Base-by-base conservation (phyloP, 2,113 vertebrate genomes). In the Ivindomyrus marchei region DNA sequence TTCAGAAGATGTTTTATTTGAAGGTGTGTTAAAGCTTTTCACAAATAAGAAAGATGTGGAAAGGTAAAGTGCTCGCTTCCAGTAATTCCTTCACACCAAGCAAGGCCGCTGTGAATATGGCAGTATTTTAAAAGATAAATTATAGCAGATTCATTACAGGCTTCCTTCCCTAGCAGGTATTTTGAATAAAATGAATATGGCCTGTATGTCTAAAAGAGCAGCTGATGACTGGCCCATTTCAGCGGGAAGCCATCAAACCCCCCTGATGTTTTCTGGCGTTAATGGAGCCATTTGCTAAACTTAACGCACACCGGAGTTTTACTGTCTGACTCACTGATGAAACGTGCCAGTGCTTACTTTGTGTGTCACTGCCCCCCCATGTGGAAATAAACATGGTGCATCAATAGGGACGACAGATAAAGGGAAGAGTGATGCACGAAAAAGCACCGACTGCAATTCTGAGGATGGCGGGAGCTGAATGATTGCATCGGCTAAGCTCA, bases 401-500 rank as follows among this genome's bases (percentile, higher is more conserved):
- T 90, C 83, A 66, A 66, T 58, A 24, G 42, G 7, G 21, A 66
- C 3, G 21, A 47, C 58, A 31, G 46, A 4, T 80, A 80, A n/a
- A 77, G 46, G 13, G 31, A 80, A 80, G 45, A 36, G 5, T 87
- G n/a, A 80, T 11, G 74, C 42, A 49, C 17, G 42, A 83, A 4
- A 80, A 88, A 58, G 62, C 50, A 39, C 27, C 19, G 85, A 42
- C 89, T 88, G 83, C 13, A 50, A 39, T 42, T 89, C 62, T 31
- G 21, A 77, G 42, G 6, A 47, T 50, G 56, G 47, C 9, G 47
- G 45, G 47, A 53, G 66, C 88, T 83, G 87, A 89, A 88, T 80
- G 89, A 66, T 77, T 83, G 88, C 47, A 21, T 53, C 45, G 47
- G 80, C 88, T n/a, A 89, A 46, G 39, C 80, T 88, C 87, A 89